Evolutionary conservation across 2,113 vertebrate species (phyloP).

Genomic region (Melanerpes aurifrons): DNA sequence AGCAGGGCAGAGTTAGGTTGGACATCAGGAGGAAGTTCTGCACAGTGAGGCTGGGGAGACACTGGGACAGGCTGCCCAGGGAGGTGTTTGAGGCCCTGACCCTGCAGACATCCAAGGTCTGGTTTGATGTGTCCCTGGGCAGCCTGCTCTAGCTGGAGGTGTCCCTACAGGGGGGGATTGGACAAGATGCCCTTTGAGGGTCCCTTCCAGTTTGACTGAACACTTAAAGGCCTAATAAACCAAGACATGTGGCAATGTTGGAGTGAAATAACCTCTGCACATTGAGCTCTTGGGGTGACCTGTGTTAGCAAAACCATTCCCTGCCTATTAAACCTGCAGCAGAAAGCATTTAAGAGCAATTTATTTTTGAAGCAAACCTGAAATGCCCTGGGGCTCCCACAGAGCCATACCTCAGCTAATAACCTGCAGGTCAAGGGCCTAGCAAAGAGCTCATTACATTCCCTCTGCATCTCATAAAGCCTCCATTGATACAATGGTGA

Average conservation of each 20-base stretch:
- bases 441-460: neutral
- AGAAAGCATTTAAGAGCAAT: neutral
- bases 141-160: too few species aligned
- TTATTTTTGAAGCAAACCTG: neutral
- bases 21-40: too few species aligned
- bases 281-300: neutral
- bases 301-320: neutral
- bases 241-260: neutral
- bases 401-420: neutral
- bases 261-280: neutral
- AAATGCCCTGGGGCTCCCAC: neutral
- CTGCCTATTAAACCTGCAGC: neutral
- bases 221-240: neutral
- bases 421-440: neutral
- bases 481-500: neutral
- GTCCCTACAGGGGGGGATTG: too few species aligned
- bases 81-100: too few species aligned
- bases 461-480: neutral
- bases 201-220: too few species aligned
- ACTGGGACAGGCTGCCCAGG: too few species aligned
- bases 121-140: too few species aligned
- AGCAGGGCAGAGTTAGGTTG: too few species aligned
- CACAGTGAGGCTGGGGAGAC: too few species aligned
- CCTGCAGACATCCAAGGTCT: too few species aligned
- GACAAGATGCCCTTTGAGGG: too few species aligned